These are phyloP conservation scores for Aythya baeri DNA, from an alignment of 2,113 vertebrate genomes.

Conservation along the genomic window DNA sequence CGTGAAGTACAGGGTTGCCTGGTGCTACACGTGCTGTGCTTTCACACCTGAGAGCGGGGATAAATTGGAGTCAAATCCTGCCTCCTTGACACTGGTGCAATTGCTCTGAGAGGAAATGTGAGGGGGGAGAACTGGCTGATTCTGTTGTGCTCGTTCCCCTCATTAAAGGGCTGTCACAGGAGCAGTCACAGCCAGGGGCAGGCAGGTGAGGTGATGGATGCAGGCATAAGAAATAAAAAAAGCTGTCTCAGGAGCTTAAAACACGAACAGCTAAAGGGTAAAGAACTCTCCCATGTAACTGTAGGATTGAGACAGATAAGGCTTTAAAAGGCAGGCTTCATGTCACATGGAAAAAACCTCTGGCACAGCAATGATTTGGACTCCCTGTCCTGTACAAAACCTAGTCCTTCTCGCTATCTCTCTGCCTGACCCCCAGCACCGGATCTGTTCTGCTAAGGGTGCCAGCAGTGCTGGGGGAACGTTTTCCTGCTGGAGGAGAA, in stretches of 20 bases:
- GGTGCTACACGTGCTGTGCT: neutral
- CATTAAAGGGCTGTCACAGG: neutral
- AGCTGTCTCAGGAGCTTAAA: neutral
- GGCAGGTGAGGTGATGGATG: neutral
- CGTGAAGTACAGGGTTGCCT: neutral
- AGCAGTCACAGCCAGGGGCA: neutral
- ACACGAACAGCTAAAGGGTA: neutral
- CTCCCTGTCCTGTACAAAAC: neutral
- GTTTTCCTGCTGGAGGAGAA: conserved; percentile 12
- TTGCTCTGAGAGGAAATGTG: neutral
- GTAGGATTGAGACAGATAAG: neutral
- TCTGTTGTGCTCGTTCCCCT: fast-evolving
- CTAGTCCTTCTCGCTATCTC: neutral
- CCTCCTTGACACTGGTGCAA: neutral
- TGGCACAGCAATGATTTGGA: neutral
- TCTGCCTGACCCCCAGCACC: neutral
- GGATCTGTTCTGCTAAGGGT: neutral
- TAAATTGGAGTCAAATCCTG: neutral
- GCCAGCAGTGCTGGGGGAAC: conserved; percentile 15
- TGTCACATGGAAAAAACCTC: neutral
- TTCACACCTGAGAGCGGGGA: neutral
- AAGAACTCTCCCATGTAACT: neutral
- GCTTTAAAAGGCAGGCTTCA: neutral
- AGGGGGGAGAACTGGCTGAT: neutral
- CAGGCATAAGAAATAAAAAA: neutral